These are phyloP conservation scores for Thecocarcelia acutangulata DNA, from an alignment of 2,888 invertebrate species.

Conservation along the genomic window DNA sequence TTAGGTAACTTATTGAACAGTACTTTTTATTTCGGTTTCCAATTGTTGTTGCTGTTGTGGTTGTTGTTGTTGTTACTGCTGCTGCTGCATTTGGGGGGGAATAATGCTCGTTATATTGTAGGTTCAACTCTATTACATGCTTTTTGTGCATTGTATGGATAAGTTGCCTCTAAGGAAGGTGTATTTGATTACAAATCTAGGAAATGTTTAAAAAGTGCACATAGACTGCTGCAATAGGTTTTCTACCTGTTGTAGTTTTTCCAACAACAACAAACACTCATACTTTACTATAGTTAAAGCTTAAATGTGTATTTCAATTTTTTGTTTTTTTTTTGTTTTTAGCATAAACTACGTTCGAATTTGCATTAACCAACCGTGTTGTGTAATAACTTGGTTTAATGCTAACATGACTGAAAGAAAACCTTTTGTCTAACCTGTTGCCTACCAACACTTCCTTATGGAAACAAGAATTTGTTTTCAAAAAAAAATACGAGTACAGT, in stretches of 20 bases:
- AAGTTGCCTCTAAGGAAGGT: slow-evolving; percentile 65
- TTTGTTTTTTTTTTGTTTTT: too few species aligned
- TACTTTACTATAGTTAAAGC: background rate
- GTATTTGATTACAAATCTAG: slow-evolving; percentile 69
- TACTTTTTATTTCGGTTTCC: slow-evolving; percentile 23
- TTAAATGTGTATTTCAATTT: slow-evolving; percentile 11
- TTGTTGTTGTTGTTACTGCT: slow-evolving; percentile 15
- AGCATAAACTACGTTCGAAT: slow-evolving; percentile 38
- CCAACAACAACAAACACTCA: slow-evolving; percentile 24
- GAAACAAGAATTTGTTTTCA: slow-evolving; percentile 55
- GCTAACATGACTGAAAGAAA: slow-evolving; percentile 43
- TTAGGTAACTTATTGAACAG: slow-evolving; percentile 73
- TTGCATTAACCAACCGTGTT: slow-evolving; percentile 54
- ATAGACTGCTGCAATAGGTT: slow-evolving; percentile 43
- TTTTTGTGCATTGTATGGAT: slow-evolving; percentile 49
- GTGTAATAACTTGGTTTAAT: slow-evolving; percentile 59
- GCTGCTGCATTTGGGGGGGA: slow-evolving; percentile 18
- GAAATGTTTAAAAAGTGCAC: slow-evolving; percentile 53
- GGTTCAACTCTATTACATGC: slow-evolving; percentile 49
- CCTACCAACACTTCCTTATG: slow-evolving; percentile 63
- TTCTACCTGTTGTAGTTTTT: slow-evolving; percentile 47
- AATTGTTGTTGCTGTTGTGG: slow-evolving; percentile 11
- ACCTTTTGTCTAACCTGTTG: slow-evolving; percentile 56
- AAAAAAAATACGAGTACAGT: background rate
- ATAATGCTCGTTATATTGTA: slow-evolving; percentile 46